Evolutionary conservation across 1,140 invertebrate species (phyloP).

Genomic region (Drosophila yakuba): DNA sequence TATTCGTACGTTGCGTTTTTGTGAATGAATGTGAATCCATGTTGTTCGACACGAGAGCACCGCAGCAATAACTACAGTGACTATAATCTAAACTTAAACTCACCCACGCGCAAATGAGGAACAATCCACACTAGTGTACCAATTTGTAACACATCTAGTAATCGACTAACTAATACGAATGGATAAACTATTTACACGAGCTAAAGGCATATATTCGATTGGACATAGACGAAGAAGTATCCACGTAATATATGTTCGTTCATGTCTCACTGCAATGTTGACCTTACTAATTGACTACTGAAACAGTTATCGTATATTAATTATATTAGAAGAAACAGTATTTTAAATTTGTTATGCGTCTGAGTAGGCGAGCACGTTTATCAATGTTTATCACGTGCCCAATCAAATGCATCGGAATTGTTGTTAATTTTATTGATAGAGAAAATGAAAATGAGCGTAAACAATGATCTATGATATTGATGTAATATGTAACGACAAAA

Average conservation of each 20-base stretch:
- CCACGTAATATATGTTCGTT: conserved; percentile 16
- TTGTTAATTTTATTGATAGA: conserved; percentile 79
- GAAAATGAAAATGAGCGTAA: conserved; percentile 16
- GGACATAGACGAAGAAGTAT: conserved; percentile 9
- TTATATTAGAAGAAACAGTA: conserved; percentile 63
- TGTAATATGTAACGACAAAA: conserved; percentile 64
- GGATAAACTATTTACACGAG: conserved; percentile 48
- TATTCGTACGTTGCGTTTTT: conserved; percentile 34
- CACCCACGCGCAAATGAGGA: conserved; percentile 52
- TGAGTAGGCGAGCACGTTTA: conserved; percentile 58
- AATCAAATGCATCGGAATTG: conserved; percentile 69
- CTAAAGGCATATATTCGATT: conserved; percentile 14
- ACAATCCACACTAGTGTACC: conserved; percentile 63
- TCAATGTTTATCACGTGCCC: conserved; percentile 62
- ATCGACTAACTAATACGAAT: conserved; percentile 35
- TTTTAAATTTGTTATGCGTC: conserved; percentile 73
- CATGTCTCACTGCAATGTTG: conserved; percentile 64
- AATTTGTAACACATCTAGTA: conserved; percentile 59
- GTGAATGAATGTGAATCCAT: conserved; percentile 36
- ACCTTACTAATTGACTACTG: conserved; percentile 65
- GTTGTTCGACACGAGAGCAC: conserved; percentile 36
- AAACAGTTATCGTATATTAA: conserved; percentile 65
- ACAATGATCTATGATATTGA: conserved; percentile 41
- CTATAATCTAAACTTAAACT: conserved; percentile 28
- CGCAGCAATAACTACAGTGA: conserved; percentile 43